Conservation (phyloP, 2,797 vertebrate genomes). For the Takifugu rubripes region DNA sequence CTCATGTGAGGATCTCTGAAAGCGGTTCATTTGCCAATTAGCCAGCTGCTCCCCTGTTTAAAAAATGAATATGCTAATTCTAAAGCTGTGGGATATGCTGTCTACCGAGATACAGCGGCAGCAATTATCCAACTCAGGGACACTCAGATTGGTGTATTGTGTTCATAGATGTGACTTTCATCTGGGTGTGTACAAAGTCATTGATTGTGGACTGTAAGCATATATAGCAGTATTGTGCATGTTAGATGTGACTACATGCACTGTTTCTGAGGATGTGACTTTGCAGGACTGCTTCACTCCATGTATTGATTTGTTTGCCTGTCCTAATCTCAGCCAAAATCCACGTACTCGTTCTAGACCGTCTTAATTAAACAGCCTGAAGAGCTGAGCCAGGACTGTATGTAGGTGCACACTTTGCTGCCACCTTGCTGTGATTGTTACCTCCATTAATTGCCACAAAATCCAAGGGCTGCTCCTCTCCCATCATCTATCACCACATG, state of each 20-base stretch:
- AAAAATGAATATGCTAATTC: conserved; percentile 75
- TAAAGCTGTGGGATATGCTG: conserved; percentile 67
- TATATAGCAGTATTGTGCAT: not conserved
- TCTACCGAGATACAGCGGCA: conserved; percentile 58
- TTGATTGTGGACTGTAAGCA: conserved; percentile 3
- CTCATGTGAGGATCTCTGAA: conserved; percentile 70
- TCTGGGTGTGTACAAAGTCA: not conserved
- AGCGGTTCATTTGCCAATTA: conserved; percentile 74
- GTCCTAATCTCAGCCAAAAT: conserved; percentile 47
- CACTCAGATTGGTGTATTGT: conserved; percentile 28
- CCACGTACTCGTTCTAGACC: conserved; percentile 46
- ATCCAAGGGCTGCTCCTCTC: conserved; percentile 5
- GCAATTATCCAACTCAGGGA: conserved; percentile 62
- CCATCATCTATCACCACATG: not conserved
- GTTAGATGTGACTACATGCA: too few relatives aligned
- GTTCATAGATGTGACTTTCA: not conserved
- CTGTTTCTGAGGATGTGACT: not conserved
- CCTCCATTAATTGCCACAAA: conserved; percentile 30
- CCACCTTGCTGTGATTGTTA: conserved; percentile 43
- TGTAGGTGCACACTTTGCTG: conserved; percentile 43
- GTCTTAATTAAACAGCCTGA: conserved; percentile 59
- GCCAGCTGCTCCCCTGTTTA: conserved; percentile 69
- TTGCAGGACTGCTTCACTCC: conserved; percentile 20
- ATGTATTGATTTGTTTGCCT: conserved; percentile 58
- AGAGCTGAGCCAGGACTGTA: conserved; percentile 27